Base-by-base conservation (phyloP, 2,888 invertebrate species). In the Nemotelus pantherinus region DNA sequence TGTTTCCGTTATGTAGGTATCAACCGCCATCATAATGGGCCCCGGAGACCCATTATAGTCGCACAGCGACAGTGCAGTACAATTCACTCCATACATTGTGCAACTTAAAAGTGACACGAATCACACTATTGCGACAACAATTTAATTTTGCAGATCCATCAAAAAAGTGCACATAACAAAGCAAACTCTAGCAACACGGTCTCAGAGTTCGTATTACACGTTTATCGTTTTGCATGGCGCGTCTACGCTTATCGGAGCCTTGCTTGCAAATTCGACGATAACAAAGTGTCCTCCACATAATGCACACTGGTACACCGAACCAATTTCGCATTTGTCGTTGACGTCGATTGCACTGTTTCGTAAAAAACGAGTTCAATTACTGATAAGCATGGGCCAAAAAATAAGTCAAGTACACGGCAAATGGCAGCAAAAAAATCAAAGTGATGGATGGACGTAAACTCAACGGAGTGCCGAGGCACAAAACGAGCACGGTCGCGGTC, bases 321-420 rank as follows among this genome's bases (percentile, higher is more conserved):
- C 45, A 65, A 65, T 65, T 65, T 65, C 47, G 65, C 10, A 43
- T 45, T 67, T 53, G 39, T n/a, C 2, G 2, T 68, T 47, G 68
- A 50, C 48, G 4, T 48, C 68, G 39, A 50, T 4, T 5, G 6
- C 39, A 5, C n/a, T 68, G 6, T 68, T 53, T 57, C 43, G 43
- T n/a, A 71, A 55, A 53, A 71, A 71, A 71, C 71, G 71, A 71
- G 71, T 71, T 55, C 71, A 71, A 71, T 53, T 43, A 9, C 55
- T 45, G 71, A 71, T 71, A 71, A 71, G 57, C 71, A 57, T 71
- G 71, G 63, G 45, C 71, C 45, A 48, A 71, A 71, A 68, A 64
- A 67, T 10, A 71, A 55, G 10, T n/a, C 63, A 65, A 65, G 65
- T 45, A 65, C 65, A 65, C 7, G 25, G 25, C 25, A 65, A 47